These are phyloP conservation scores for Pseudoatta argentina DNA, from an alignment of 1,140 invertebrate species.

Conservation along the genomic window DNA sequence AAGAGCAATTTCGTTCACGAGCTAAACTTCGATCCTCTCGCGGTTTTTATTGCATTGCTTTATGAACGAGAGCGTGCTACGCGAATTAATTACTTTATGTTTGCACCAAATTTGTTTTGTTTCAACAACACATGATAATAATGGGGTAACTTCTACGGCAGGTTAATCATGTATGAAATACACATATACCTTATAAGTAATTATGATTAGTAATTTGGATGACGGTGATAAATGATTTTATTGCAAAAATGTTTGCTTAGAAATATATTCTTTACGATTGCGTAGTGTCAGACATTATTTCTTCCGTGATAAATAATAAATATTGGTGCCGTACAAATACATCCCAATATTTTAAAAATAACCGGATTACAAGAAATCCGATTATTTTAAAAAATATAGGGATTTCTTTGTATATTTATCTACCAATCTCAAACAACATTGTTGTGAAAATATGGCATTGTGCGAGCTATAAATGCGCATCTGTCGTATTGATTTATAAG, in stretches of 20 bases:
- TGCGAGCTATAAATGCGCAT: constrained; percentile 32
- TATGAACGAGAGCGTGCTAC: constrained; percentile 32
- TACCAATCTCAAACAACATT: not conserved
- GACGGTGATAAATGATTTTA: not conserved
- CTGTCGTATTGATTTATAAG: constrained; percentile 38
- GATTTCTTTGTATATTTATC: constrained; percentile 4
- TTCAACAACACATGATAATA: not conserved
- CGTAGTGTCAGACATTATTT: not conserved
- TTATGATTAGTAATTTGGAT: no score
- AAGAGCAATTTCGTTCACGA: constrained; percentile 37
- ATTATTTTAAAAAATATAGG: constrained; percentile 21
- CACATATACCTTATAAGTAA: constrained; percentile 2
- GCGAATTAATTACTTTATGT: constrained; percentile 59
- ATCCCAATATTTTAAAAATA: constrained; percentile 30
- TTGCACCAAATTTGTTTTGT: not conserved
- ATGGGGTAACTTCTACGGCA: constrained; percentile 17
- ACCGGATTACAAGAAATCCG: constrained; percentile 37
- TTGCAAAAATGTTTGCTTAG: not conserved
- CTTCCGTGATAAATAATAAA: not conserved
- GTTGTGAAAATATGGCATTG: not conserved
- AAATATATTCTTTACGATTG: constrained; percentile 7
- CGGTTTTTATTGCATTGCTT: constrained; percentile 48
- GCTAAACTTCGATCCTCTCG: constrained; percentile 37
- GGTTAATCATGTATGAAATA: not conserved
- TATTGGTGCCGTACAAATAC: not conserved